phyloP scores from a whole-genome alignment of 2,797 vertebrate species.

The Molothrus ater region DNA sequence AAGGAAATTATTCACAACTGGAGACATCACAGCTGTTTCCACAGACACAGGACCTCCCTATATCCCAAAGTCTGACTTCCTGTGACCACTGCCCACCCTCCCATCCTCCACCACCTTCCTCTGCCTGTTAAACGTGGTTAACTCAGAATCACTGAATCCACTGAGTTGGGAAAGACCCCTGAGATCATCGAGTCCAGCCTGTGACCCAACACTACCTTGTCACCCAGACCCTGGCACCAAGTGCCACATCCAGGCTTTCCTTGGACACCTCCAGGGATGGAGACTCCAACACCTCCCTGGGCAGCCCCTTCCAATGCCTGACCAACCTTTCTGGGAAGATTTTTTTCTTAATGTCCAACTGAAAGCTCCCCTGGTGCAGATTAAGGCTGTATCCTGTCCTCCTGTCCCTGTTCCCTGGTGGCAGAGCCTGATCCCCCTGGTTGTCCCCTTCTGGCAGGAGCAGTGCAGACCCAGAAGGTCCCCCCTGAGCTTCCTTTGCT shows the following conservation, averaged over 20 bases:
- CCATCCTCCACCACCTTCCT: neutral
- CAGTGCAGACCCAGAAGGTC: neutral
- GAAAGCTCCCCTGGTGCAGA: neutral
- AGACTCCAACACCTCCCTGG: neutral
- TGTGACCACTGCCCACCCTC: neutral
- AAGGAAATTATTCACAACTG: neutral
- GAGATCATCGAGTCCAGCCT: neutral
- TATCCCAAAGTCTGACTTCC: neutral
- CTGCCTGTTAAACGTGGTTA: rapidly evolving
- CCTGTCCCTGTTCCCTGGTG: neutral
- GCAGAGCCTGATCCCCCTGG: rapidly evolving
- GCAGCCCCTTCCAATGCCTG: neutral
- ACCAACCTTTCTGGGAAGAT: neutral
- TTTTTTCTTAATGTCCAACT: neutral
- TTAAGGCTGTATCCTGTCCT: rapidly evolving
- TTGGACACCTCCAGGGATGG: neutral
- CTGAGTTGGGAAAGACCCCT: neutral
- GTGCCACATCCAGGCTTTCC: neutral
- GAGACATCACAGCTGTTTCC: neutral
- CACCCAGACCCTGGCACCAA: neutral
- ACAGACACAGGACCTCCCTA: rapidly evolving
- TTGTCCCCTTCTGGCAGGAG: neutral
- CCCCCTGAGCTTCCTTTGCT: neutral
- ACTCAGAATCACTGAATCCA: neutral
- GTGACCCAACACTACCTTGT: neutral